Conservation (phyloP, 2,888 invertebrate genomes). For the Ceraclea dissimilis region DNA sequence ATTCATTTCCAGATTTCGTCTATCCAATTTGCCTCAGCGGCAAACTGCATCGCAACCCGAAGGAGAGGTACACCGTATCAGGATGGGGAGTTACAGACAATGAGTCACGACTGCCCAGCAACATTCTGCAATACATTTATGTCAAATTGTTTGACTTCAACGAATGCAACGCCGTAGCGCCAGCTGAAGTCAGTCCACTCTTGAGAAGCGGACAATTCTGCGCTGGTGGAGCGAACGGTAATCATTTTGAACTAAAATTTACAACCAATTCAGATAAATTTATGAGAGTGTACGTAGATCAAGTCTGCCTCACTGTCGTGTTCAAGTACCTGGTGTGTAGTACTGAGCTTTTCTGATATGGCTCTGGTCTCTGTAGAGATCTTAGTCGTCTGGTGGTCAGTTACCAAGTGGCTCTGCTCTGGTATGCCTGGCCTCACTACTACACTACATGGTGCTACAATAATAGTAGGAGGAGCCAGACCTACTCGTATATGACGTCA, state of each 20-base stretch:
- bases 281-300: no score
- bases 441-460: no score
- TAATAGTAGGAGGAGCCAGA: no score
- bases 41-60: background rate
- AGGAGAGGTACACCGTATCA: slow-evolving; percentile 14
- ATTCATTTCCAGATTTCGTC: slow-evolving; percentile 30
- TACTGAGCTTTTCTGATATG: no score
- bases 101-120: slow-evolving; percentile 1
- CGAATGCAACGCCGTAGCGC: slow-evolving; percentile 20
- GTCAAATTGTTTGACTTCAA: slow-evolving; percentile 15
- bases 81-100: slow-evolving; percentile 23
- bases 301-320: no score
- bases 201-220: slow-evolving; percentile 30
- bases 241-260: background rate
- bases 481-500: no score
- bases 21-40: slow-evolving; percentile 32
- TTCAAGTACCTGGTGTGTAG: no score
- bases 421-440: no score
- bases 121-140: slow-evolving; percentile 13
- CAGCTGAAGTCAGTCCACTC: slow-evolving; percentile 35
- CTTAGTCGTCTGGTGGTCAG: no score
- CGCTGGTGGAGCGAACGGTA: slow-evolving; percentile 26
- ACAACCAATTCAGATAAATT: no score
- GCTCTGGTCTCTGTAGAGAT: no score
- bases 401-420: no score